Conservation (phyloP, 2,113 vertebrate genomes). For the Sceloporus tristichus region DNA sequence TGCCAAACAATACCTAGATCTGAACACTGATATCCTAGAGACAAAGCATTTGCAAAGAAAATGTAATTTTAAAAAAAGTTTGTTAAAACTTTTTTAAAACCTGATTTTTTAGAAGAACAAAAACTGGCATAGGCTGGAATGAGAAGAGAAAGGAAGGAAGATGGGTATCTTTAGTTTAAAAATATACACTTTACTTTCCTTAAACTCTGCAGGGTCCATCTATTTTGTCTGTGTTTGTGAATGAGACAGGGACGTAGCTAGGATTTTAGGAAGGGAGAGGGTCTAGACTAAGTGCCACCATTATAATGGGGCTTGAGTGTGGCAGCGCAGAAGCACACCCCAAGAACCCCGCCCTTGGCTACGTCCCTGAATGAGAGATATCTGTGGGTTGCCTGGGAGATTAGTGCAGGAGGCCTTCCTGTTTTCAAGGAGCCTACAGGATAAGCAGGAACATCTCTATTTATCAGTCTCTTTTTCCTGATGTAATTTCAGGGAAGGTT, state of each 20-base stretch:
- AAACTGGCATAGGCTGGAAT: not conserved
- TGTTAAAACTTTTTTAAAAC: not conserved
- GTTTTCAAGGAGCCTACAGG: slow-evolving; percentile 40
- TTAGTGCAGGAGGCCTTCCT: slow-evolving; percentile 23
- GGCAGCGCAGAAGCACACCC: too few species aligned
- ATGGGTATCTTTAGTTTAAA: not conserved
- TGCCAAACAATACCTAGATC: slow-evolving; percentile 41
- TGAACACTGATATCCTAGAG: slow-evolving; percentile 20
- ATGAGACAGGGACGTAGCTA: too few species aligned
- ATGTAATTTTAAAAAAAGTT: slow-evolving; percentile 28
- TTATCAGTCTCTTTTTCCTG: slow-evolving; percentile 29
- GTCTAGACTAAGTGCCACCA: too few species aligned
- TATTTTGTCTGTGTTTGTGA: not conserved
- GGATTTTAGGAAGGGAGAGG: too few species aligned
- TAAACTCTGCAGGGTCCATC: slow-evolving; percentile 22
- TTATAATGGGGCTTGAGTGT: too few species aligned
- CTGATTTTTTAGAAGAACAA: too few species aligned
- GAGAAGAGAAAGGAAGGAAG: slow-evolving; percentile 22
- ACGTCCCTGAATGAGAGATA: too few species aligned
- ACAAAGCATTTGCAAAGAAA: not conserved
- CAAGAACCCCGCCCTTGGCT: too few species aligned
- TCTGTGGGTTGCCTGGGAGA: not conserved
- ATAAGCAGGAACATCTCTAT: slow-evolving; percentile 55
- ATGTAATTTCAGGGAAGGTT: slow-evolving; percentile 37
- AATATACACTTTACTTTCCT: not conserved